Evolutionary conservation across 2,797 vertebrate genomes (phyloP).

Genomic region (Trachops cirrhosus): DNA sequence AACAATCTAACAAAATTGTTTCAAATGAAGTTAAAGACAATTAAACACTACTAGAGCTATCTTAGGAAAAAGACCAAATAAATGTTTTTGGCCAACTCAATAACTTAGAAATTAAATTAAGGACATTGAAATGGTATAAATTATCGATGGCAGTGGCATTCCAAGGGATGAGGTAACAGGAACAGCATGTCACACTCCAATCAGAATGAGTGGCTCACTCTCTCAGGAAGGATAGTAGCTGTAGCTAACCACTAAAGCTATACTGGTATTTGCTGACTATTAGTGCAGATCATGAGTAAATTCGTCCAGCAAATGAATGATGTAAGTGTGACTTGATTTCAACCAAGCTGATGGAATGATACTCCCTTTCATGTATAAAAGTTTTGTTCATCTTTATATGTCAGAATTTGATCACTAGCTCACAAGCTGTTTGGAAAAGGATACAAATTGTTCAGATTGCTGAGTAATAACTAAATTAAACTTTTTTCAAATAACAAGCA

Average conservation of each 20-base stretch:
- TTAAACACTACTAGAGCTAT: neutral
- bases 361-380: neutral
- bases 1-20: neutral
- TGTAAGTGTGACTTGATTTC: neutral
- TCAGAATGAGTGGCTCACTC: neutral
- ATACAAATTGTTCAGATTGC: neutral
- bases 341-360: neutral
- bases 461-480: neutral
- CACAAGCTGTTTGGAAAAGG: constrained; percentile 2
- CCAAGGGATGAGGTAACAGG: neutral
- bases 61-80: neutral
- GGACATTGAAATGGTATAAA: neutral
- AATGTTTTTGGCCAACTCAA: neutral
- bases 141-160: neutral
- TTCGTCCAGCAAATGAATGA: neutral
- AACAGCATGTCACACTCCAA: neutral
- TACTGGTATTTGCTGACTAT: neutral
- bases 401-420: neutral
- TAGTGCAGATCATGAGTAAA: neutral
- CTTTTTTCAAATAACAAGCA: neutral
- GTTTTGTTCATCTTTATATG: neutral
- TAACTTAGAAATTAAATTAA: neutral
- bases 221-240: neutral
- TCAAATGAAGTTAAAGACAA: neutral
- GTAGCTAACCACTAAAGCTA: neutral